Evolutionary conservation across 2,888 invertebrate genomes (phyloP).

Genomic region (Pedicia rivosa): DNA sequence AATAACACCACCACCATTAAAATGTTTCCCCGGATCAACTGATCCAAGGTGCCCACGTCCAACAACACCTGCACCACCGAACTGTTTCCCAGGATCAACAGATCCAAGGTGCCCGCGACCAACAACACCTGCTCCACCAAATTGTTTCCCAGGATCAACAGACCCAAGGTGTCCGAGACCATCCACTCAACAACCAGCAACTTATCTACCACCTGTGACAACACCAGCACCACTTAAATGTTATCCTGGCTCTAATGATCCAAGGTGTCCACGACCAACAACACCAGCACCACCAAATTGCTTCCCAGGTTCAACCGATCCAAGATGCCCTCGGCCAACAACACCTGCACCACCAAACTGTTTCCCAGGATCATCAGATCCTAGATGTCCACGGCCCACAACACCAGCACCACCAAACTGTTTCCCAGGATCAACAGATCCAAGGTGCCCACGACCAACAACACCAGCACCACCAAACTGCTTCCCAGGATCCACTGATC

Average conservation of each 20-base stretch:
- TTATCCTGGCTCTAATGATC: constrained; percentile 22
- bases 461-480: constrained; percentile 14
- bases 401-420: constrained; percentile 17
- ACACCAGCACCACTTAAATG: constrained; percentile 14
- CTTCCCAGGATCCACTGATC: constrained; percentile 22
- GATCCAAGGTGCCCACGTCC: constrained; percentile 15
- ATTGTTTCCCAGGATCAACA: constrained; percentile 18
- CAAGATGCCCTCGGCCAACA: constrained; percentile 21
- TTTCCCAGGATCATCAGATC: constrained; percentile 21
- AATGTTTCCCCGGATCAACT: constrained; percentile 18
- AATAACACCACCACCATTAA: constrained; percentile 11
- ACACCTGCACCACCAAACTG: constrained; percentile 15
- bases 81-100: constrained; percentile 20
- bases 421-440: constrained; percentile 18
- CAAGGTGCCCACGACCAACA: constrained; percentile 10
- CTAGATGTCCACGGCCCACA: constrained; percentile 21
- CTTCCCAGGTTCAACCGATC: constrained; percentile 21
- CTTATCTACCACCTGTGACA: constrained; percentile 7
- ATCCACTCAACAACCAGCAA: constrained; percentile 8
- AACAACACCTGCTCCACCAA: constrained; percentile 15
- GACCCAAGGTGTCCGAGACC: constrained; percentile 22
- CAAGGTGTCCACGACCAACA: constrained; percentile 20
- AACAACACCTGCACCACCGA: constrained; percentile 14
- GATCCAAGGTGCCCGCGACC: constrained; percentile 23
- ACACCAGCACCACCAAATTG: constrained; percentile 21